Percentiles rank a stretch among this genome's conserved stretches.
phyloP scores from a whole-genome alignment of 2,113 vertebrate species.

The Athene cunicularia region DNA sequence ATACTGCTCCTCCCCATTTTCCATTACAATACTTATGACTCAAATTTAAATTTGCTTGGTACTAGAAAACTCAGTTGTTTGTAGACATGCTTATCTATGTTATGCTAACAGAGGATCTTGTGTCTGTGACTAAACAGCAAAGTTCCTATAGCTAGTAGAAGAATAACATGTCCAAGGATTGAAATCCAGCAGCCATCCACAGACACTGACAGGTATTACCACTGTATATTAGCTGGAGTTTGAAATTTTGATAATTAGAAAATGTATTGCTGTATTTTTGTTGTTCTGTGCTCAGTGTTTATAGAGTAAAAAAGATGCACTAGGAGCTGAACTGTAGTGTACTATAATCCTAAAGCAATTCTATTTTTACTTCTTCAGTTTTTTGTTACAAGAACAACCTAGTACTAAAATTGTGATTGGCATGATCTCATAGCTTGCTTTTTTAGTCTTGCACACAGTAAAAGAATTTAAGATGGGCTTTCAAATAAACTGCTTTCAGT shows the following conservation, averaged over 20 bases:
- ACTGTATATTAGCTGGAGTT: conserved; percentile 24
- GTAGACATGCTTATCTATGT: conserved; percentile 10
- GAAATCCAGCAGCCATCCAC: conserved; percentile 76
- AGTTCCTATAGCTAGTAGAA: conserved; percentile 72
- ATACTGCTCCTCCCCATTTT: background rate
- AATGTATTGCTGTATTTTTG: background rate
- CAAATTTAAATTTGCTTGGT: background rate
- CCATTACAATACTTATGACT: background rate
- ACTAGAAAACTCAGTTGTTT: conserved; percentile 36
- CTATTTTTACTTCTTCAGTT: conserved; percentile 48
- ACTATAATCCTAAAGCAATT: background rate
- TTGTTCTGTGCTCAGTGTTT: conserved; percentile 42
- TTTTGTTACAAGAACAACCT: conserved; percentile 32
- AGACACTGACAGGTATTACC: conserved; percentile 76
- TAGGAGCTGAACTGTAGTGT: background rate
- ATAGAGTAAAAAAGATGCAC: background rate
- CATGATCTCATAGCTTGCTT: background rate
- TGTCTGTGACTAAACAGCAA: conserved; percentile 75
- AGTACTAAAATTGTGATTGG: background rate
- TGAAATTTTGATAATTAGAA: conserved; percentile 16
- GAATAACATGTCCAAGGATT: conserved; percentile 74
- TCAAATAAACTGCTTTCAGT: background rate
- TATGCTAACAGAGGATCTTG: conserved; percentile 70
- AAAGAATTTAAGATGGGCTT: background rate
- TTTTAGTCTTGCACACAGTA: background rate